phyloP scores from a whole-genome alignment of 2,113 vertebrate genomes.

The Siphamia tubifer region DNA sequence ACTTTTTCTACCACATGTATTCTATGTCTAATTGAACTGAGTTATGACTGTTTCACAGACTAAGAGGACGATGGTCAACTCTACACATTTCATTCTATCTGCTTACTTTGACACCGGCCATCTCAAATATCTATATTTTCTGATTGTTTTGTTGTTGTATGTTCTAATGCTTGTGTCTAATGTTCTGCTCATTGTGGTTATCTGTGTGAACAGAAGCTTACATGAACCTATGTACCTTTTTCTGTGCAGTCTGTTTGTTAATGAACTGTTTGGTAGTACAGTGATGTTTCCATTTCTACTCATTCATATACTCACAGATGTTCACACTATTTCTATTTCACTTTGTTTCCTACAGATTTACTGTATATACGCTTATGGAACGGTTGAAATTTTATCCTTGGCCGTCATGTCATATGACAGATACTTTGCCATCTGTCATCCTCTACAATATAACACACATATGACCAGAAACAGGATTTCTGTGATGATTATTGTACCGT shows the following conservation, averaged over 20 bases:
- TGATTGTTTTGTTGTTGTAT: too few relatives aligned
- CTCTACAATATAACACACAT: background rate
- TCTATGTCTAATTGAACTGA: too few relatives aligned
- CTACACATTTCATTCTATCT: too few relatives aligned
- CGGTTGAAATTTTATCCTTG: slow-evolving; percentile 15
- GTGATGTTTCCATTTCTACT: slow-evolving; percentile 2
- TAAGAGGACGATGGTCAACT: too few relatives aligned
- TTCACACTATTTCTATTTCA: background rate
- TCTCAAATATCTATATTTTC: too few relatives aligned
- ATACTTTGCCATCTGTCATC: slow-evolving; percentile 11
- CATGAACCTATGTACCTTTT: slow-evolving; percentile 69
- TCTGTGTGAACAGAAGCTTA: slow-evolving; percentile 41
- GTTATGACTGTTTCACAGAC: too few relatives aligned
- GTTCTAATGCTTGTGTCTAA: too few relatives aligned
- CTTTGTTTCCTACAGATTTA: slow-evolving; percentile 62
- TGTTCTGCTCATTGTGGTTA: slow-evolving; percentile 20
- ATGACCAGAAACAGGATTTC: too few relatives aligned
- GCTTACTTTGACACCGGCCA: too few relatives aligned
- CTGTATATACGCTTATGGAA: slow-evolving; percentile 50
- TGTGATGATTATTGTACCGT: too few relatives aligned
- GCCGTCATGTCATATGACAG: slow-evolving; percentile 26
- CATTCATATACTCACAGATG: slow-evolving; percentile 6
- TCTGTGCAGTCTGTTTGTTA: slow-evolving; percentile 55
- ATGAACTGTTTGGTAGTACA: slow-evolving; percentile 54
- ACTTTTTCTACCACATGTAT: too few relatives aligned